phyloP scores from a whole-genome alignment of 2,888 invertebrate genomes.

The Conomelus anceps region DNA sequence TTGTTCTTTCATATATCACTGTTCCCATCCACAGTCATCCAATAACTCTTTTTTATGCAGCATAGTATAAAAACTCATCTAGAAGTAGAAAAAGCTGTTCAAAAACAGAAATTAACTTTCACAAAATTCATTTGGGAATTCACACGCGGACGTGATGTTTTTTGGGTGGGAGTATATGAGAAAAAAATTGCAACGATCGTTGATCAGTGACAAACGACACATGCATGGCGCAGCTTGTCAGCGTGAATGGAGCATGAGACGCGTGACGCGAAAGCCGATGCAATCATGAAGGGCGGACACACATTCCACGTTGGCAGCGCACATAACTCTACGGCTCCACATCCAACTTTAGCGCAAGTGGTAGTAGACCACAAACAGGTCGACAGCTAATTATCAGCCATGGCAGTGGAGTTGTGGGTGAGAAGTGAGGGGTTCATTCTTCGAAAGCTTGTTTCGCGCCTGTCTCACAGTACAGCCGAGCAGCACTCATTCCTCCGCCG shows the following conservation, averaged over 20 bases:
- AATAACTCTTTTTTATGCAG: too few species aligned
- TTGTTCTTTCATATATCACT: too few species aligned
- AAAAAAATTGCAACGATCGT: neutral
- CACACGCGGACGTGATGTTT: too few species aligned
- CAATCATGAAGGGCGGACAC: neutral
- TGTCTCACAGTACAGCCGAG: neutral
- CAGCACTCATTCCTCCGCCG: neutral
- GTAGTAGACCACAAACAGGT: neutral
- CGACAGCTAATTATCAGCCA: neutral
- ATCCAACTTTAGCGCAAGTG: neutral
- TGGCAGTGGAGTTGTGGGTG: too few species aligned
- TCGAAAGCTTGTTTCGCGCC: neutral
- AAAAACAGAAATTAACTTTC: too few species aligned
- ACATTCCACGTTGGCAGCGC: neutral
- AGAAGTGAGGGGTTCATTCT: neutral
- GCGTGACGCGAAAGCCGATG: neutral
- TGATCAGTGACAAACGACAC: neutral
- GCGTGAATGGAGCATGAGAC: neutral
- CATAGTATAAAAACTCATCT: too few species aligned
- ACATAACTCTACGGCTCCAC: neutral
- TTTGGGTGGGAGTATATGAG: too few species aligned
- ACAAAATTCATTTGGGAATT: too few species aligned
- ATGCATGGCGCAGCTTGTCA: neutral
- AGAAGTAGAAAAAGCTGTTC: too few species aligned
- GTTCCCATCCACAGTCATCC: too few species aligned